Conservation (phyloP, 2,888 invertebrate species). For the Caenorhabditis panamensis region DNA sequence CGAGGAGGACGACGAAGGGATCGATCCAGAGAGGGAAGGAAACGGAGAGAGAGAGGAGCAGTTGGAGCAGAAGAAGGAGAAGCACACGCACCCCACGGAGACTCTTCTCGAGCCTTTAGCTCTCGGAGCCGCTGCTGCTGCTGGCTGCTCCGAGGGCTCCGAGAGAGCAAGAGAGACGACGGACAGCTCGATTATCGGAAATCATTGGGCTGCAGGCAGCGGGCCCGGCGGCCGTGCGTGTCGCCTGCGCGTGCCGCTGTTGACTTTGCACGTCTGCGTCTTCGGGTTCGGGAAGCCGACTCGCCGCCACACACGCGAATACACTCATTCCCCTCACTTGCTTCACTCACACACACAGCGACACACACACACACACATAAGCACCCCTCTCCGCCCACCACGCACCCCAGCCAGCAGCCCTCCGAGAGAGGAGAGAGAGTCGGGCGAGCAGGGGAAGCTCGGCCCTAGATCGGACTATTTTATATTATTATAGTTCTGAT, state of each 20-base stretch:
- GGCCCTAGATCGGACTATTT: slow-evolving; percentile 44
- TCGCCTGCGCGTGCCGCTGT: slow-evolving; percentile 31
- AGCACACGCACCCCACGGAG: slow-evolving; percentile 23
- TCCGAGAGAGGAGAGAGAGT: slow-evolving; percentile 23
- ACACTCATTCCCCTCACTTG: slow-evolving; percentile 32
- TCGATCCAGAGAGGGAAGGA: slow-evolving; percentile 34
- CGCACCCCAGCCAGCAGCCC: slow-evolving; percentile 38
- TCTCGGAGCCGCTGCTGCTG: slow-evolving; percentile 22
- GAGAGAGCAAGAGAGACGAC: slow-evolving; percentile 29
- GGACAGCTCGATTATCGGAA: slow-evolving; percentile 67
- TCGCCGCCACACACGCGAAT: slow-evolving; percentile 18
- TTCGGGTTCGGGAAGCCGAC: slow-evolving; percentile 27
- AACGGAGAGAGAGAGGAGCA: slow-evolving; percentile 8
- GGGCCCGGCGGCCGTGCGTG: slow-evolving; percentile 31
- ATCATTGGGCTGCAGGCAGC: slow-evolving; percentile 63
- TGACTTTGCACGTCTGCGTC: slow-evolving; percentile 51
- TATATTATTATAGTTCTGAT: too few relatives aligned
- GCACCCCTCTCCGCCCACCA: slow-evolving; percentile 44
- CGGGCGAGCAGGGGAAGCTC: slow-evolving; percentile 18
- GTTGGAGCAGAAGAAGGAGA: slow-evolving; percentile 15
- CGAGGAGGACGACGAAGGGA: slow-evolving; percentile 38
- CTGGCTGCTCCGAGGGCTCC: background rate
- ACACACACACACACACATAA: slow-evolving; percentile 47
- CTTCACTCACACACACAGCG: slow-evolving; percentile 38
- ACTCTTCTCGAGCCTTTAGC: slow-evolving; percentile 28